These are phyloP conservation scores for Drosophila pectinifera DNA, from an alignment of 1,140 invertebrate genomes.

Conservation along the genomic window DNA sequence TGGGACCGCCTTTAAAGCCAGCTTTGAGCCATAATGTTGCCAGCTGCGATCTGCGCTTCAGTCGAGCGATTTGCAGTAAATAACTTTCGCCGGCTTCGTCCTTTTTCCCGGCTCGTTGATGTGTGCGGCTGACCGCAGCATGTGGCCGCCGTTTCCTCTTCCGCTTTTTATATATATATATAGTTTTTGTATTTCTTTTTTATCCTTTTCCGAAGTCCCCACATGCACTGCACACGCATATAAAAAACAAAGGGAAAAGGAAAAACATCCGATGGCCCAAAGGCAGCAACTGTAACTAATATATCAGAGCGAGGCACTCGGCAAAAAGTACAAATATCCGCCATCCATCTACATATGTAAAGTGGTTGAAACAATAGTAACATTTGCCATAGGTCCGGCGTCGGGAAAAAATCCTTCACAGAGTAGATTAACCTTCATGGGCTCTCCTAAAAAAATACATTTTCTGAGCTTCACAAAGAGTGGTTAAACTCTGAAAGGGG, in stretches of 20 bases:
- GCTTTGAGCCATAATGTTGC: conserved; percentile 46
- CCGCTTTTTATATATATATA: not conserved
- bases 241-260: conserved; percentile 57
- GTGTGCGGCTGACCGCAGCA: conserved; percentile 78
- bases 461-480: not conserved
- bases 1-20: conserved; percentile 52
- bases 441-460: not conserved
- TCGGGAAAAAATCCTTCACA: not conserved
- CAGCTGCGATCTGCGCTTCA: conserved; percentile 67
- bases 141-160: conserved; percentile 44
- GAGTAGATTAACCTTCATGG: conserved; percentile 28
- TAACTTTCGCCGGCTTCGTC: conserved; percentile 72
- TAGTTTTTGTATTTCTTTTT: not conserved
- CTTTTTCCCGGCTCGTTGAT: conserved; percentile 64
- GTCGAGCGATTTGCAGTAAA: conserved; percentile 79
- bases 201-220: conserved; percentile 39
- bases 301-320: conserved; percentile 52
- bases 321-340: conserved; percentile 2
- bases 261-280: conserved; percentile 18
- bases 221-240: conserved; percentile 57
- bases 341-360: conserved; percentile 42
- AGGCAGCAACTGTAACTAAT: conserved; percentile 71
- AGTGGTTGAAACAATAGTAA: conserved; percentile 43
- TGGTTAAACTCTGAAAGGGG: not conserved
- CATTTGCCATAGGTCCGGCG: conserved; percentile 8